Evolutionary conservation across 2,888 invertebrate genomes (phyloP).

Genomic region (Caradrina kadenii): DNA sequence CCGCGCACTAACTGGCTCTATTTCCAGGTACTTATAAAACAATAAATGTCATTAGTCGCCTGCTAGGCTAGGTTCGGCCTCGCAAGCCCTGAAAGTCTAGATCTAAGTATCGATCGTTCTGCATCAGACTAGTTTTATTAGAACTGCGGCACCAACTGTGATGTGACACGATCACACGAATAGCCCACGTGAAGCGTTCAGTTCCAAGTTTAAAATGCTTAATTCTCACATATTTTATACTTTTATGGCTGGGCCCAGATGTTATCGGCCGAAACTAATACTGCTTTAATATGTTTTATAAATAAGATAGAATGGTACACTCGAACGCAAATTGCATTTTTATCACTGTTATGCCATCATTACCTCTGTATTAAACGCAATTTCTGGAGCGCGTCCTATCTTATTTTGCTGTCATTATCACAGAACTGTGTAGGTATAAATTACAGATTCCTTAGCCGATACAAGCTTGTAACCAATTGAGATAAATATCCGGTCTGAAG

Average conservation of each 20-base stretch:
- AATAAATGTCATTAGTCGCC: constrained; percentile 64
- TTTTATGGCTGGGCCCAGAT: constrained; percentile 22
- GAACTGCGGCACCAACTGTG: constrained; percentile 61
- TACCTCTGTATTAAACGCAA: constrained; percentile 23
- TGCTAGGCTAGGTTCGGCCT: constrained; percentile 71
- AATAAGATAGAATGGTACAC: constrained; percentile 6
- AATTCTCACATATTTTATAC: constrained; percentile 17
- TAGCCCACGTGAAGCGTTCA: constrained; percentile 33
- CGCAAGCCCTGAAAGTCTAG: constrained; percentile 69
- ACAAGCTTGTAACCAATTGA: constrained; percentile 72
- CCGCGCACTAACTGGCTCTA: constrained; percentile 47
- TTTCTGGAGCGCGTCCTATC: constrained; percentile 32
- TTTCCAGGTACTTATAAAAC: constrained; percentile 56
- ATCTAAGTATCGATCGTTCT: constrained; percentile 75
- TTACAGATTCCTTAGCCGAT: constrained; percentile 62
- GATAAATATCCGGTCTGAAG: constrained; percentile 74
- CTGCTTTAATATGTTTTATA: constrained; percentile 21
- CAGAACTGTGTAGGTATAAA: constrained; percentile 52
- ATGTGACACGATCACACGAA: constrained; percentile 55
- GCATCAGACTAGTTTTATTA: constrained; percentile 68
- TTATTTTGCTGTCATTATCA: constrained; percentile 45
- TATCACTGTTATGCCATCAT: constrained; percentile 15
- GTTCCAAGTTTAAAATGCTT: constrained; percentile 19
- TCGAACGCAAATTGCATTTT: constrained; percentile 2
- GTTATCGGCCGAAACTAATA: constrained; percentile 31